A percentile compares a stretch with the other conserved stretches of the same genome.
These are phyloP conservation scores for Amphimallon solstitiale DNA, from an alignment of 2,888 invertebrate genomes.

Conservation along the genomic window DNA sequence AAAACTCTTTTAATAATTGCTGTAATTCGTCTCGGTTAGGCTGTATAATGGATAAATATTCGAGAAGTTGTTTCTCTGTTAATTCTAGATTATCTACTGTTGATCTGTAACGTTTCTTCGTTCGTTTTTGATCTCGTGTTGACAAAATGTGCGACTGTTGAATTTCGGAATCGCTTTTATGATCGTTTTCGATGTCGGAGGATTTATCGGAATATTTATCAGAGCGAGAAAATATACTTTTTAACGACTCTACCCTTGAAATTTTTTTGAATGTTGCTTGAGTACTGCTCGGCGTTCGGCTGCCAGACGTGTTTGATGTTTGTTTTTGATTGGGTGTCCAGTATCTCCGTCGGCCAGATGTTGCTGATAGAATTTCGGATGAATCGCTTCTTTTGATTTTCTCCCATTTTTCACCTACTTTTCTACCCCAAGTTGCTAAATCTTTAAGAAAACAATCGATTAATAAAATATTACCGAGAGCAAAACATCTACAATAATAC, in stretches of 20 bases:
- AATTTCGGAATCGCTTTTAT: constrained; percentile 45
- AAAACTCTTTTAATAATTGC: constrained; percentile 51
- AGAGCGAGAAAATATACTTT: constrained; percentile 64
- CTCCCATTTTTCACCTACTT: constrained; percentile 71
- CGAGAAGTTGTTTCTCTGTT: constrained; percentile 58
- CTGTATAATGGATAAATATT: constrained; percentile 58
- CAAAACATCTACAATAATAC: too few species aligned
- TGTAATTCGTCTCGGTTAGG: constrained; percentile 54
- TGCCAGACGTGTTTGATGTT: background rate
- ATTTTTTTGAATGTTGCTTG: constrained; percentile 54
- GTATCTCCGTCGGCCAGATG: constrained; percentile 61
- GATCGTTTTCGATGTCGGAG: constrained; percentile 48
- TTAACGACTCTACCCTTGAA: constrained; percentile 67
- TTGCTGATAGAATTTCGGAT: constrained; percentile 64
- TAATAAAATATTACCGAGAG: constrained; percentile 32
- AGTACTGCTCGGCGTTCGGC: background rate
- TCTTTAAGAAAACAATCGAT: constrained; percentile 59
- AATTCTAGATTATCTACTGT: constrained; percentile 55
- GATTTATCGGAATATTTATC: constrained; percentile 54
- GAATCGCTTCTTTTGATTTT: constrained; percentile 70
- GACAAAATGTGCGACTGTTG: constrained; percentile 41
- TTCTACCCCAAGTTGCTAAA: constrained; percentile 70
- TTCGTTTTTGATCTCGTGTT: constrained; percentile 43
- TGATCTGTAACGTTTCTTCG: constrained; percentile 50
- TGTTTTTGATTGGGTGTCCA: constrained; percentile 60